Conservation (phyloP, 1,140 invertebrate species). For the Lycorma delicatula region DNA sequence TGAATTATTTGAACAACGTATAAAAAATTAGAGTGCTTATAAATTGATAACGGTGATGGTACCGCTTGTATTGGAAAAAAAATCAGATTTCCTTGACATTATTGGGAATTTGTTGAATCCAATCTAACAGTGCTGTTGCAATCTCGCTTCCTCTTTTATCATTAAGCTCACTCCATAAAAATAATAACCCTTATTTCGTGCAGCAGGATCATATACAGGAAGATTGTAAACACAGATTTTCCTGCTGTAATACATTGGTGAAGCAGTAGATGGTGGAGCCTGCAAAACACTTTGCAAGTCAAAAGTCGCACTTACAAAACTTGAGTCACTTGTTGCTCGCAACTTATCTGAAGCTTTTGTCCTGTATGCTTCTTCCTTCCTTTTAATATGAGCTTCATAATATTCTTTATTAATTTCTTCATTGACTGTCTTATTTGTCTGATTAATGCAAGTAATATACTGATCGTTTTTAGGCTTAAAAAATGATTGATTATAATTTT, state of each 20-base stretch:
- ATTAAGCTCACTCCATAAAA: conserved; percentile 22
- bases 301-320: conserved; percentile 13
- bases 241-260: conserved; percentile 20
- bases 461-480: conserved; percentile 10
- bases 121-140: conserved; percentile 19
- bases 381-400: conserved; percentile 9
- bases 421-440: conserved; percentile 1
- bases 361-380: conserved; percentile 5
- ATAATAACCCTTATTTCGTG: conserved; percentile 22
- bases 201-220: conserved; percentile 21
- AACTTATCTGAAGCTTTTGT: conserved; percentile 7
- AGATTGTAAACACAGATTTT: conserved; percentile 25
- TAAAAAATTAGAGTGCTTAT: conserved; percentile 18
- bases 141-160: conserved; percentile 26
- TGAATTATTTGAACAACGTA: conserved; percentile 17
- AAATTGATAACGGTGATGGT: conserved; percentile 25
- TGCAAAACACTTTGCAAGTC: conserved; percentile 20
- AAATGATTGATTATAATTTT: conserved; percentile 8
- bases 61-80: conserved; percentile 24
- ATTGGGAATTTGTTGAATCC: conserved; percentile 13
- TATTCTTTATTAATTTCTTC: neutral
- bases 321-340: neutral
- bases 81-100: conserved; percentile 20
- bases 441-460: conserved; percentile 7
- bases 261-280: conserved; percentile 18